Evolutionary conservation across 2,888 invertebrate species (phyloP).

Genomic region (Ennomos fuscantarius): DNA sequence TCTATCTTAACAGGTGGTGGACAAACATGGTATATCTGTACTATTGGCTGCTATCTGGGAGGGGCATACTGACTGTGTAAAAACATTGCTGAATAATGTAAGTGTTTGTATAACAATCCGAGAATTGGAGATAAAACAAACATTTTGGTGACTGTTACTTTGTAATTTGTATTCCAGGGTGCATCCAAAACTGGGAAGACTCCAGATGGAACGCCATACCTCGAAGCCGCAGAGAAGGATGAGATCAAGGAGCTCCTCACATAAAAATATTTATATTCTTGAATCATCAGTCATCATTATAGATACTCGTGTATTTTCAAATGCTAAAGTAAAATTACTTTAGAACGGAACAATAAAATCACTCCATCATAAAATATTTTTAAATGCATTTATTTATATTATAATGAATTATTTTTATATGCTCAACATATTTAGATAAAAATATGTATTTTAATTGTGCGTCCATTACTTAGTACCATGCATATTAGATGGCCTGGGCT

Average conservation of each 20-base stretch:
- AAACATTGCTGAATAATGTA: conserved; percentile 94
- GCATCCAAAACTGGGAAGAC: conserved; percentile 92
- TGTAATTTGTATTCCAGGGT: conserved; percentile 84
- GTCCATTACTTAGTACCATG: conserved; percentile 69
- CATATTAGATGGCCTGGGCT: conserved; percentile 55
- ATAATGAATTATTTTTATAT: conserved; percentile 80
- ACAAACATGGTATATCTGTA: conserved; percentile 98
- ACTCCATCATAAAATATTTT: conserved; percentile 71
- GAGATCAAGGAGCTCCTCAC: conserved; percentile 92
- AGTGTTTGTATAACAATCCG: conserved; percentile 49
- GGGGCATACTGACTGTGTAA: conserved; percentile 96
- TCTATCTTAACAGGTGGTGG: conserved; percentile 88
- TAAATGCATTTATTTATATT: conserved; percentile 83
- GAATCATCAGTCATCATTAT: conserved; percentile 42
- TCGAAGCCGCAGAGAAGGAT: conserved; percentile 95
- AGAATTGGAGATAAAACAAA: too few species aligned
- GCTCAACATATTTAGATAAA: conserved; percentile 66
- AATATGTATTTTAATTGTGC: conserved; percentile 69
- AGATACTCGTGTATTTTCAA: conserved; percentile 63
- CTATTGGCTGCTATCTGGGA: conserved; percentile 98
- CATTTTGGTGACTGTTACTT: not conserved
- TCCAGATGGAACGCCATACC: conserved; percentile 94
- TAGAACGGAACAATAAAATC: conserved; percentile 57
- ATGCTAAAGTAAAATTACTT: conserved; percentile 64
- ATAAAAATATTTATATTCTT: conserved; percentile 54